A percentile compares a stretch with the other conserved stretches of the same genome.
phyloP scores from a whole-genome alignment of 2,888 invertebrate genomes.

The Syrphus vitripennis region DNA sequence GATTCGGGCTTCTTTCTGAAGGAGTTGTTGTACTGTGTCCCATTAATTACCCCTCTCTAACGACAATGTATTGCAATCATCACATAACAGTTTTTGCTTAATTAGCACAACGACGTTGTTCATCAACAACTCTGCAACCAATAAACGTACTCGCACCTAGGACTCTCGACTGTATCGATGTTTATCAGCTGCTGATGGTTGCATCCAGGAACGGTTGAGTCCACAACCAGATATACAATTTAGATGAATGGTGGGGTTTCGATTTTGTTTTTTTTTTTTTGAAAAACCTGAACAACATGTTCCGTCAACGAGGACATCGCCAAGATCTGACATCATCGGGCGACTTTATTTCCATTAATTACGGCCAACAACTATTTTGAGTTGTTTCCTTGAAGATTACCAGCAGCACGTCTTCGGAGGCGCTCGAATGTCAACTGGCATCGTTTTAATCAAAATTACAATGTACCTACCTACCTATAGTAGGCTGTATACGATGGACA shows the following conservation, averaged over 20 bases:
- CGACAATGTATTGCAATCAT: conserved; percentile 41
- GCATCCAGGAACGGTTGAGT: conserved; percentile 29
- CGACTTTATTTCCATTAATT: conserved; percentile 68
- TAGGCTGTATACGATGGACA: conserved; percentile 14
- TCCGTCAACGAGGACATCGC: conserved; percentile 56
- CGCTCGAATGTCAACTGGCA: conserved; percentile 54
- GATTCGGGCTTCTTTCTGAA: conserved; percentile 40
- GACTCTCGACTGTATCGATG: conserved; percentile 10
- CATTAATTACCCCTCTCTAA: conserved; percentile 53
- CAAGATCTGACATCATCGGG: conserved; percentile 59
- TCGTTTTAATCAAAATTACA: conserved; percentile 60
- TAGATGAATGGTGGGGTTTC: neutral
- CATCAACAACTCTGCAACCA: conserved; percentile 48
- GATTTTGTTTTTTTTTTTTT: conserved; percentile 28
- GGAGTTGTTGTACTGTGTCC: conserved; percentile 34
- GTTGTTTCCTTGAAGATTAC: conserved; percentile 35
- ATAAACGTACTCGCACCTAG: conserved; percentile 61
- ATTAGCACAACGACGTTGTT: conserved; percentile 45
- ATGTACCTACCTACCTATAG: no score
- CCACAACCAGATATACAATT: conserved; percentile 38
- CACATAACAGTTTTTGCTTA: conserved; percentile 64
- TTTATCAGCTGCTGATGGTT: conserved; percentile 39
- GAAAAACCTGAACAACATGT: conserved; percentile 61
- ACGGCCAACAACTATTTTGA: conserved; percentile 57
- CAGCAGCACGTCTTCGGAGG: conserved; percentile 31